Evolutionary conservation across 2,888 invertebrate genomes (phyloP).

Genomic region (Autographa pulchrina): DNA sequence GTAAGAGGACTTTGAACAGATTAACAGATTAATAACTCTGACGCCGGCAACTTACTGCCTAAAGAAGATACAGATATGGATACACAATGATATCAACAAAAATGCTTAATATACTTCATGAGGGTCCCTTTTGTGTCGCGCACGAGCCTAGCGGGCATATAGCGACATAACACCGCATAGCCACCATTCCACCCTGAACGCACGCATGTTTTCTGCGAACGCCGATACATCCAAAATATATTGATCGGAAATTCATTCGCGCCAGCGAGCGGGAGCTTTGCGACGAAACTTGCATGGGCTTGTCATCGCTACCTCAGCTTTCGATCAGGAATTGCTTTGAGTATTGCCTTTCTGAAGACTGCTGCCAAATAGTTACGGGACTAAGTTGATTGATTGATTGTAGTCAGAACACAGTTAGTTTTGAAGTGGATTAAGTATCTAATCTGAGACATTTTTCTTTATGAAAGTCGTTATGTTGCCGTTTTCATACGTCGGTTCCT

Average conservation of each 20-base stretch:
- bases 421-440: not conserved
- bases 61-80: not conserved
- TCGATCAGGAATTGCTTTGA: not conserved
- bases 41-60: no score
- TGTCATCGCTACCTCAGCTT: not conserved
- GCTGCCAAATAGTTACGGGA: not conserved
- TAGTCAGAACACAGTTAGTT: not conserved
- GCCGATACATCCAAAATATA: conserved; percentile 1
- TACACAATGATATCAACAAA: no score
- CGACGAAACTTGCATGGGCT: not conserved
- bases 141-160: not conserved
- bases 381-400: not conserved
- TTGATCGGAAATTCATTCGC: conserved; percentile 2
- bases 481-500: not conserved
- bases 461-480: not conserved
- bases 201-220: conserved; percentile 1
- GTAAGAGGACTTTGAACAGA: no score
- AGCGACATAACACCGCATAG: not conserved
- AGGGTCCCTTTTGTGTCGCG: not conserved
- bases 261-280: not conserved
- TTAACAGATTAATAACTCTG: no score
- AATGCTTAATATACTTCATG: not conserved
- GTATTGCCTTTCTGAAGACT: not conserved
- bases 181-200: conserved; percentile 2
- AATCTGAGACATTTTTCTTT: not conserved